Percentiles rank a stretch among this genome's conserved stretches.
Conservation (phyloP, 2,797 vertebrate species). For the Rhincodon typus region DNA sequence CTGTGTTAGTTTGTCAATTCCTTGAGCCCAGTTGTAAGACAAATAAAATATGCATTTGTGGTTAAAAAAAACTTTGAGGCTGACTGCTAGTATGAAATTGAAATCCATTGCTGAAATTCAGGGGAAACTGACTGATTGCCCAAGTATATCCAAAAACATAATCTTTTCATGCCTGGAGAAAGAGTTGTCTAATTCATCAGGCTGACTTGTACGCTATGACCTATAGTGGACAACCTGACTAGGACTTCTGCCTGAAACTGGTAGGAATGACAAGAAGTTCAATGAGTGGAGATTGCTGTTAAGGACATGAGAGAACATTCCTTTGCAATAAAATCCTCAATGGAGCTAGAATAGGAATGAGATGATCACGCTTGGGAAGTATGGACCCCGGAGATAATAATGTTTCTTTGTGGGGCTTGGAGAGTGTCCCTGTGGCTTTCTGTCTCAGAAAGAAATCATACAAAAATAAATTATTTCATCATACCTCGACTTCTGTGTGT, state of each 20-base stretch:
- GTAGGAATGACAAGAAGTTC: neutral
- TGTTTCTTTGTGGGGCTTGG: neutral
- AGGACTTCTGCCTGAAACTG: neutral
- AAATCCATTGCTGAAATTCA: too few species aligned
- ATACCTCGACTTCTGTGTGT: neutral
- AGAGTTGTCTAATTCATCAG: too few species aligned
- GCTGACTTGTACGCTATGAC: too few species aligned
- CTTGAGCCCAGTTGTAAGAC: too few species aligned
- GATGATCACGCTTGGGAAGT: neutral
- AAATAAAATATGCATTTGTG: too few species aligned
- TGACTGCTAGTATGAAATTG: too few species aligned
- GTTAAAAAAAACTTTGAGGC: too few species aligned
- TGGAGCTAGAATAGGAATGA: neutral
- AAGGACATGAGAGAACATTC: neutral
- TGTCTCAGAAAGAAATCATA: neutral
- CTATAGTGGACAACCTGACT: neutral
- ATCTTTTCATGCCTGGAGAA: too few species aligned
- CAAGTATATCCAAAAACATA: too few species aligned
- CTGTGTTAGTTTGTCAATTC: too few species aligned
- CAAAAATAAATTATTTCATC: neutral
- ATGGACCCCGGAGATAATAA: neutral
- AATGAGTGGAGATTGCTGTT: too few species aligned
- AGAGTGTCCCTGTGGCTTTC: neutral
- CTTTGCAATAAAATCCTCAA: neutral
- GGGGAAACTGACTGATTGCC: too few species aligned